phyloP scores from a whole-genome alignment of 2,888 invertebrate species.

The Heteromyza rotundicornis region DNA sequence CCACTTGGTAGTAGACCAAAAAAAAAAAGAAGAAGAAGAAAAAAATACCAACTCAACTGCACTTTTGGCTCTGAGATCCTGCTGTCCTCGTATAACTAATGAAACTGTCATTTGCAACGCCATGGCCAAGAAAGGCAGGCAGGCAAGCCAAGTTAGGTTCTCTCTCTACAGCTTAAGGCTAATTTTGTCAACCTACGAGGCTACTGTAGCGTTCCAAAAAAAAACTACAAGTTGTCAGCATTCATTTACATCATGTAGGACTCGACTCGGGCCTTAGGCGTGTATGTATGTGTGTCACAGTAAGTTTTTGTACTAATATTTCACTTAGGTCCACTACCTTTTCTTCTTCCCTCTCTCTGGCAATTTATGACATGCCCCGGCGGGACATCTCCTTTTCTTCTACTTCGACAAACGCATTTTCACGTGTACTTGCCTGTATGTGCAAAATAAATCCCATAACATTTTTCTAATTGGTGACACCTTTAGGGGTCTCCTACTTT shows the following conservation, averaged over 20 bases:
- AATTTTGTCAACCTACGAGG: conserved; percentile 15
- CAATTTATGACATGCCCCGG: conserved; percentile 30
- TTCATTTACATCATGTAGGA: background rate
- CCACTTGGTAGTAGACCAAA: background rate
- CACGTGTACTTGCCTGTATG: conserved; percentile 10
- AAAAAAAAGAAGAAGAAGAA: too few relatives aligned
- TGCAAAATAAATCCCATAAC: conserved; percentile 37
- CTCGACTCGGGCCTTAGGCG: background rate
- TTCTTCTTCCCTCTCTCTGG: background rate
- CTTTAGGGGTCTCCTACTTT: conserved; percentile 34
- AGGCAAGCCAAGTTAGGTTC: too few relatives aligned
- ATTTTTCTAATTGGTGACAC: conserved; percentile 59
- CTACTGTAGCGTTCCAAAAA: too few relatives aligned
- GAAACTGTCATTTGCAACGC: conserved; percentile 24
- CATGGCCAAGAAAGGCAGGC: too few relatives aligned
- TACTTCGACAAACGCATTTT: background rate
- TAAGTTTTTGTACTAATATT: background rate
- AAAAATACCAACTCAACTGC: too few relatives aligned
- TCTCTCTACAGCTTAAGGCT: conserved; percentile 3
- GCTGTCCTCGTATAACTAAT: conserved; percentile 27
- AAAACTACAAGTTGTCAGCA: background rate
- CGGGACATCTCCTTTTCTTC: conserved; percentile 29
- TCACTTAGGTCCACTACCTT: conserved; percentile 1
- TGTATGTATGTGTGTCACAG: too few relatives aligned
- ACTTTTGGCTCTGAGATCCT: background rate